A percentile compares a stretch with the other conserved stretches of the same genome.
Evolutionary conservation across 2,888 invertebrate species (phyloP).

Genomic region (Tridacna gigas): DNA sequence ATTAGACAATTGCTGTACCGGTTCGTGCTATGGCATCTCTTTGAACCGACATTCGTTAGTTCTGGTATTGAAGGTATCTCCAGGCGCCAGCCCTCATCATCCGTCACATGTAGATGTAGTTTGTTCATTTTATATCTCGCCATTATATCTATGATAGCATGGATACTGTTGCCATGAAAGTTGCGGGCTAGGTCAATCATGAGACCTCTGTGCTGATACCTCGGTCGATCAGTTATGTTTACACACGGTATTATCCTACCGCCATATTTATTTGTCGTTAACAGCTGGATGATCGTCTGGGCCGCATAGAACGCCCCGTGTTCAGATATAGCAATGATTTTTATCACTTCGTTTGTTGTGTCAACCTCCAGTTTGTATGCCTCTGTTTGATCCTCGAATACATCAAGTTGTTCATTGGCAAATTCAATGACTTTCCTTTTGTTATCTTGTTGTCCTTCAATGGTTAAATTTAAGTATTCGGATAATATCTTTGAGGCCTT

Average conservation of each 20-base stretch:
- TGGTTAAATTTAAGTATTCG: background rate
- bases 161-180: conserved; percentile 73
- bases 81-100: conserved; percentile 83
- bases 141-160: conserved; percentile 79
- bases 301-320: conserved; percentile 76
- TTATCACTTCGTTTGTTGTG: conserved; percentile 43
- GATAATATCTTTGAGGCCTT: background rate
- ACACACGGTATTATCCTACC: conserved; percentile 24
- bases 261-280: background rate
- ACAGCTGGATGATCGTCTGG: conserved; percentile 70
- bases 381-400: background rate
- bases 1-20: conserved; percentile 67
- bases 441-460: background rate
- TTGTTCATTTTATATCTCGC: conserved; percentile 82
- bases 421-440: background rate
- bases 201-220: conserved; percentile 72
- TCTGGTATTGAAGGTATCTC: conserved; percentile 82
- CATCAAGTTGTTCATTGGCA: background rate
- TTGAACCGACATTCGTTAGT: conserved; percentile 67
- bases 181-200: conserved; percentile 76
- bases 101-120: conserved; percentile 82
- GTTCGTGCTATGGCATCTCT: conserved; percentile 77
- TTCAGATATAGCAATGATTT: conserved; percentile 59
- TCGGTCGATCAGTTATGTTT: conserved; percentile 62
- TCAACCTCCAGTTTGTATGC: conserved; percentile 39